These are phyloP conservation scores for Myopa tessellatipennis DNA, from an alignment of 2,888 invertebrate species.

Conservation along the genomic window DNA sequence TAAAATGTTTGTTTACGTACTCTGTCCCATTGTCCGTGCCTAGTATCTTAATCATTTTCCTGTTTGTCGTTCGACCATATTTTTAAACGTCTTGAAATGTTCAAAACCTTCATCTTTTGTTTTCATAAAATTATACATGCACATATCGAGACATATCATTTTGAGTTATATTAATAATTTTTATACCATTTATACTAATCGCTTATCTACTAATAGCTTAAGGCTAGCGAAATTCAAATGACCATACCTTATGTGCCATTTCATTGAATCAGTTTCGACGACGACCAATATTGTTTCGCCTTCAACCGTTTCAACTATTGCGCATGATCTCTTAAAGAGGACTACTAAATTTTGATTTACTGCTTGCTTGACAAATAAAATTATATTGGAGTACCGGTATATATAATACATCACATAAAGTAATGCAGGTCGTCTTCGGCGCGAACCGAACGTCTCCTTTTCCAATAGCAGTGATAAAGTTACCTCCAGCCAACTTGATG, in stretches of 20 bases:
- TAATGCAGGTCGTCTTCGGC: not conserved
- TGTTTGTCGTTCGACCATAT: slow-evolving; percentile 39
- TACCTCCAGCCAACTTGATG: too few relatives aligned
- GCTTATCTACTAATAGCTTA: not conserved
- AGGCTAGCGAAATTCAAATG: slow-evolving; percentile 1
- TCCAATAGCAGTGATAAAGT: too few relatives aligned
- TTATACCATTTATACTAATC: slow-evolving; percentile 19
- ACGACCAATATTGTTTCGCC: slow-evolving; percentile 18
- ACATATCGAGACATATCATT: slow-evolving; percentile 36
- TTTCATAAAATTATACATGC: slow-evolving; percentile 42
- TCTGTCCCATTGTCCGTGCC: slow-evolving; percentile 40
- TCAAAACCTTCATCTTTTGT: slow-evolving; percentile 37
- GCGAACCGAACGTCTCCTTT: too few relatives aligned
- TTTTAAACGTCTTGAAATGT: slow-evolving; percentile 37
- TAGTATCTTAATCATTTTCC: slow-evolving; percentile 36
- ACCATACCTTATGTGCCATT: slow-evolving; percentile 11
- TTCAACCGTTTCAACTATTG: not conserved
- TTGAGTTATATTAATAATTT: not conserved
- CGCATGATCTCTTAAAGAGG: not conserved
- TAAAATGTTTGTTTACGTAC: slow-evolving; percentile 29
- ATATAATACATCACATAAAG: slow-evolving; percentile 43
- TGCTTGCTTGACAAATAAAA: slow-evolving; percentile 46
- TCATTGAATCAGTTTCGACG: not conserved
- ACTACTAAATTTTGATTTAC: slow-evolving; percentile 16
- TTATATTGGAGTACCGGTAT: slow-evolving; percentile 44